Percentiles rank a stretch among this genome's conserved stretches.
phyloP scores from a whole-genome alignment of 2,888 invertebrate genomes.

The Trisateles emortualis region DNA sequence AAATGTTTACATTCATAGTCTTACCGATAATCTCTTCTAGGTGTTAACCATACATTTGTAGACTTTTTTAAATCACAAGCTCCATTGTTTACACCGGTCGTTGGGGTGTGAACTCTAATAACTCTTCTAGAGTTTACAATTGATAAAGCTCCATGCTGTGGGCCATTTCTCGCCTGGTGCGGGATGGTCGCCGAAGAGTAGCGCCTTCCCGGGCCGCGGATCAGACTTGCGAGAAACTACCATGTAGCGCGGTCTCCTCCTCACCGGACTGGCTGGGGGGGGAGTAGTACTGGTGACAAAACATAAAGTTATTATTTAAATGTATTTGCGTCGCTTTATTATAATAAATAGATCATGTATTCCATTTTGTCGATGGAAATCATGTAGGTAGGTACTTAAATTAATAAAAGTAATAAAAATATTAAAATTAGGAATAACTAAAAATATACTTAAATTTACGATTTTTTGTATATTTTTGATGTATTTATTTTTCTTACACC shows the following conservation, averaged over 20 bases:
- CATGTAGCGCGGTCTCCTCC: constrained; percentile 90
- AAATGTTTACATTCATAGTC: constrained; percentile 20
- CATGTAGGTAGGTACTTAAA: no score
- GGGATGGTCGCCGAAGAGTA: constrained; percentile 69
- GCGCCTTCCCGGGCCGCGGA: constrained; percentile 76
- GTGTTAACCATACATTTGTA: not conserved
- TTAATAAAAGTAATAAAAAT: no score
- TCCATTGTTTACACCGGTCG: not conserved
- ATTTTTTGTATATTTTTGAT: no score
- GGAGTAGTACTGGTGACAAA: constrained; percentile 91
- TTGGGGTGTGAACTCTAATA: not conserved
- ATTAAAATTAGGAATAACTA: no score
- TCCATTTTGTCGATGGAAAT: no score
- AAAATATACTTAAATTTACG: no score
- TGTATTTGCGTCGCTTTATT: no score
- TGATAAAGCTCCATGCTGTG: constrained; percentile 72
- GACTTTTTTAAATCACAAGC: constrained; percentile 6
- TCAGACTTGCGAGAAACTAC: constrained; percentile 95
- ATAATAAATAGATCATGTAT: no score
- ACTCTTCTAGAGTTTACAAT: constrained; percentile 64
- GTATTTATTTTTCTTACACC: no score
- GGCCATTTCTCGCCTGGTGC: constrained; percentile 60
- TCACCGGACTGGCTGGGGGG: constrained; percentile 91
- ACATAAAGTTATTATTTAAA: not conserved
- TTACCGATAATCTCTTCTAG: not conserved